Base-by-base conservation (phyloP, 2,888 invertebrate genomes). In the Ptychoptera albimana region DNA sequence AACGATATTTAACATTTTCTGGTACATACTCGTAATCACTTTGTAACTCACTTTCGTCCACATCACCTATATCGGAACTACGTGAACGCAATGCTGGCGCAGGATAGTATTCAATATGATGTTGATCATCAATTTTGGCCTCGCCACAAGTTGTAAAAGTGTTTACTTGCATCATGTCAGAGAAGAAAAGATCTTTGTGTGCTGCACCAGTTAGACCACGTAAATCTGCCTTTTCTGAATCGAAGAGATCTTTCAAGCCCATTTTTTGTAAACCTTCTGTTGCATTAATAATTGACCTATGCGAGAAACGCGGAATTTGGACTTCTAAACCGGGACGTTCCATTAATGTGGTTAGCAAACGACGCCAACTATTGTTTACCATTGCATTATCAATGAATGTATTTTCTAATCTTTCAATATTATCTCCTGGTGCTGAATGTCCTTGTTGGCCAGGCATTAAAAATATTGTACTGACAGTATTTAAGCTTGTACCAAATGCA, bases 391-490 rank as follows among this genome's bases (percentile, higher is more conserved):
- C 76, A 8, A 82, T 64, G 1, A 87, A 60, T 42, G 81, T 73
- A 47, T 75, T 74, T 57, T 87, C 86, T 1, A 88, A 67, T 11
- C 77, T 71, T 44, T 82, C 77, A 46, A 87, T 66, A 46, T 82
- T 85, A 55, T 87, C 86, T 0, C 82, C 82, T 1, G 82, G 81
- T 2, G 83, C 82, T 0, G 79, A 71, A 44, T 81, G 77, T 23
- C 86, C 85, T 63, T 86, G 85, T 57, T 86, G 85, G 0, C 88
- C 88, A 0, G 89, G 88, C 70, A 89, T 79, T 1, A 88, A 72
- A 51, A 87, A 79, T 37, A 89, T 73, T 1, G 83, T 81, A 55
- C 85, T 86, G 1, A 87, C 72, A 1, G 79, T 70, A 42, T 82
- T 77, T 49, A 78, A 75, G 29, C 74, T 71, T 30, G 73, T 74